Evolutionary conservation across 2,113 vertebrate species (phyloP).

Genomic region (Hymenochirus boettgeri): DNA sequence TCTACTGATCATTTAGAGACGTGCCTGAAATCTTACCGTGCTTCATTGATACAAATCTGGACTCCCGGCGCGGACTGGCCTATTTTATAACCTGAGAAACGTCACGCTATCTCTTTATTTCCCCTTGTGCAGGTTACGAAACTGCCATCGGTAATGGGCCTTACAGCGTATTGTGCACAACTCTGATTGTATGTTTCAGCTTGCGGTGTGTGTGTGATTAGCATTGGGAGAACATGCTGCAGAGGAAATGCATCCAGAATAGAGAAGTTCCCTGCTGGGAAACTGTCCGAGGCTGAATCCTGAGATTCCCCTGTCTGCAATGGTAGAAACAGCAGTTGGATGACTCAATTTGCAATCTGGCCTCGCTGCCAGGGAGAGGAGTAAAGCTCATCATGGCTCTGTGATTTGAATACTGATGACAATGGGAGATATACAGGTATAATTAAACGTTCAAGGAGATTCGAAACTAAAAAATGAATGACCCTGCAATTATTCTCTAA

Average conservation of each 20-base stretch:
- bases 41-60: too few relatives aligned
- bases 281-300: conserved; percentile 21
- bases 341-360: conserved; percentile 41
- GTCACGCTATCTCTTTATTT: too few relatives aligned
- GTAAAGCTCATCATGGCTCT: background rate
- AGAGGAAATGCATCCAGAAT: conserved; percentile 15
- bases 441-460: too few relatives aligned
- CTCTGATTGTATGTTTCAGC: conserved; percentile 2
- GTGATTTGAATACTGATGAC: conserved; percentile 31
- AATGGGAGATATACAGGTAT: conserved; percentile 22
- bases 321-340: conserved; percentile 40
- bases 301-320: conserved; percentile 30
- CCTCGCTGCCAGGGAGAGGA: conserved; percentile 21
- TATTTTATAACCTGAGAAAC: too few relatives aligned
- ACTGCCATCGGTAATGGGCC: background rate
- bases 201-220: conserved; percentile 29
- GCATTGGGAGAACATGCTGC: conserved; percentile 23
- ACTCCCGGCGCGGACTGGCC: too few relatives aligned
- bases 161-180: background rate
- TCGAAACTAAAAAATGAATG: too few relatives aligned
- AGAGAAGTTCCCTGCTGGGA: conserved; percentile 23
- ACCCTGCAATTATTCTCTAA: too few relatives aligned
- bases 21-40: too few relatives aligned
- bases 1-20: too few relatives aligned
- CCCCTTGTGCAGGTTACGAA: too few relatives aligned